Base-by-base conservation (phyloP, 2,797 vertebrate species). In the Rhinella marina region DNA sequence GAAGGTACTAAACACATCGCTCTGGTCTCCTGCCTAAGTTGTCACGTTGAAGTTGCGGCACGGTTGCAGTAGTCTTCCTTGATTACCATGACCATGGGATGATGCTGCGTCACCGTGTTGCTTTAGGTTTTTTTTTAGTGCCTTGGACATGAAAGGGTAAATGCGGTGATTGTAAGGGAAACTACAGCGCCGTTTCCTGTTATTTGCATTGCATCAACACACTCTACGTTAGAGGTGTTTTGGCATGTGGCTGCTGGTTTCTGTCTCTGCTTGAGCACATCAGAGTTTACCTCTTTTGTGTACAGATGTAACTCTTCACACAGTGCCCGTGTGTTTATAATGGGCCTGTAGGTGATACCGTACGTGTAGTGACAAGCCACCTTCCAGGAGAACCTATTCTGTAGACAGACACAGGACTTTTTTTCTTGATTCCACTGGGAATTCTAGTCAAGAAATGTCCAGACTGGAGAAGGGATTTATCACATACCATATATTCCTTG, bases 171-270 rank as follows among this genome's bases (percentile, higher is more conserved):
- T 29, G 32, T 6, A 12, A 14, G 9, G 23, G 19, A 25, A 64
- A 25, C 7, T 41, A 41, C 41, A 41, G 41, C 41, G 41, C 5
- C 0, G 52, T 76, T 76, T 76, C 73, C 73, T 50, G 41, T 7
- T 76, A 23, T 76, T 76, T 23, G 73, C 52, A 50, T 76, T 76
- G 48, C 73, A 76, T 6, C 73, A 52, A 13, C 48, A 76, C 52
- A 76, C n/a, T 48, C 8, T 73, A 50, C 9, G 10, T 7, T 76
- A 48, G 12, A 52, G 19, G 73, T 13, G 73, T 76, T 76, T n/a
- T 48, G 52, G 48, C 73, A 50, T 76, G 48, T 23, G 6, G 48
- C 48, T n/a, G 48, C 73, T 13, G 48, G 73, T 52, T 76, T 48
- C 73, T 52, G 73, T 76, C 41, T 50, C 21, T 50, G 48, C 0